Base-by-base conservation (phyloP, 92 coral and sea anemone species). In the Palythoa caribaeorum region DNA sequence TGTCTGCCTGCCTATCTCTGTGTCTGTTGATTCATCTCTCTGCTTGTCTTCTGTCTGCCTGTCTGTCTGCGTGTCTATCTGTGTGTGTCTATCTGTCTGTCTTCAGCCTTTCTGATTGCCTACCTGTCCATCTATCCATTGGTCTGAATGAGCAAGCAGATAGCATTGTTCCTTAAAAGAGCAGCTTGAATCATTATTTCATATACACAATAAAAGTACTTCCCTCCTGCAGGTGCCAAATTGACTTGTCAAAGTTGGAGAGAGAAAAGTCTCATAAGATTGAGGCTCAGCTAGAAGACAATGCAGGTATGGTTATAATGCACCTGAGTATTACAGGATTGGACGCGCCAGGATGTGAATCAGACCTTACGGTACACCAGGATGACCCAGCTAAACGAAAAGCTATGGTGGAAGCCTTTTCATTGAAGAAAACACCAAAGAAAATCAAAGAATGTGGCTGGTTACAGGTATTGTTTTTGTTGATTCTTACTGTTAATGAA, bases 371-470 rank as follows among this genome's bases (percentile, higher is more conserved):
- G 59, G 73, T 92, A 35, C 80, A 55, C 87, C 89, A 89, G 55
- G 99, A 97, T 79, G 95, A 91, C 66, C 98, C 99, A 62, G 88
- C 83, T 59, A 84, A 89, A 57, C 84, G 99, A 69, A 85, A 91
- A 52, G 93, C 92, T 19, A 87, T 94, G 15, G 93, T 90, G 36
- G 83, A 95, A 78, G 84, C 83, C 89, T 97, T 86, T 79, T 86
- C 65, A 3, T 77, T 97, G 52, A 93, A 93, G 90, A 95, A 91
- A 63, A 97, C 99, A 38, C 94, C 94, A 38, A 97, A 97, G 91
- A 97, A 97, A 93, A 97, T 97, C 63, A 97, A 97, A 83, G 92
- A 97, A 68, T 90, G 96, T 48, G 99, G 99, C 14, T 97, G 99
- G 99, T 93, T 97, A 12, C 99, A 97, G 92, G 93, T 91, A 87